A percentile compares a stretch with the other conserved stretches of the same genome.
These are phyloP conservation scores for Thamnophis elegans DNA, from an alignment of 2,797 vertebrate genomes.

Conservation along the genomic window DNA sequence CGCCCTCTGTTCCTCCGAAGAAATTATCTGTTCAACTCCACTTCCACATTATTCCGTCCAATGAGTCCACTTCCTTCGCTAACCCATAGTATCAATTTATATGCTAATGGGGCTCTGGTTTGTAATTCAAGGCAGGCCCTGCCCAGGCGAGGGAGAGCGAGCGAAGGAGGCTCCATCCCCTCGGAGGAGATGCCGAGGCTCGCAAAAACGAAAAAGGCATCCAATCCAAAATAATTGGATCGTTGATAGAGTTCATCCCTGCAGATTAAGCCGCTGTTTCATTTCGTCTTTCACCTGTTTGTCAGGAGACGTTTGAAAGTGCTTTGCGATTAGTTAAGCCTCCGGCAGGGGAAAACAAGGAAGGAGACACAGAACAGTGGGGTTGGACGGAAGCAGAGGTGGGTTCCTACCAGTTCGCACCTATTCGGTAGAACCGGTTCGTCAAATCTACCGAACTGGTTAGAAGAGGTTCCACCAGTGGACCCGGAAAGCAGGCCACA, in stretches of 20 bases:
- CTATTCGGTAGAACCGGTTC: too few species aligned
- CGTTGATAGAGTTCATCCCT: constrained; percentile 47
- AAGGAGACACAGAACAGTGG: neutral
- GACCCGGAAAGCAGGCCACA: too few species aligned
- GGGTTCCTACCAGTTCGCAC: too few species aligned
- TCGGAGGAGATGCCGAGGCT: constrained; percentile 24
- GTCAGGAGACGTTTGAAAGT: constrained; percentile 23
- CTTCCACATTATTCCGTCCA: constrained; percentile 34
- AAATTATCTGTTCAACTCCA: neutral
- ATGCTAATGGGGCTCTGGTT: constrained; percentile 55
- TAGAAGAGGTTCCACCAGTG: too few species aligned
- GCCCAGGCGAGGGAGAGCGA: neutral
- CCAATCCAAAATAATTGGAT: constrained; percentile 59
- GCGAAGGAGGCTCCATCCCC: constrained; percentile 1
- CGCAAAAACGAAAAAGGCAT: constrained; percentile 9
- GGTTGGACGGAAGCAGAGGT: too few species aligned
- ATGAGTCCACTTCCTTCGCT: constrained; percentile 24
- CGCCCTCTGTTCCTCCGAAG: constrained; percentile 34
- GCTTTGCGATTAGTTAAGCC: constrained; percentile 36
- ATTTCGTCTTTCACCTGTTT: constrained; percentile 46
- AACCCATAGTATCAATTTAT: constrained; percentile 62
- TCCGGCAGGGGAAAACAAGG: fast-evolving
- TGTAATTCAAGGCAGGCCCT: constrained; percentile 54
- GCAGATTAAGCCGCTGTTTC: constrained; percentile 48
- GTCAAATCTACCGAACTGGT: too few species aligned